Evolutionary conservation across 2,888 invertebrate genomes (phyloP).

Genomic region (Bugula neritina): DNA sequence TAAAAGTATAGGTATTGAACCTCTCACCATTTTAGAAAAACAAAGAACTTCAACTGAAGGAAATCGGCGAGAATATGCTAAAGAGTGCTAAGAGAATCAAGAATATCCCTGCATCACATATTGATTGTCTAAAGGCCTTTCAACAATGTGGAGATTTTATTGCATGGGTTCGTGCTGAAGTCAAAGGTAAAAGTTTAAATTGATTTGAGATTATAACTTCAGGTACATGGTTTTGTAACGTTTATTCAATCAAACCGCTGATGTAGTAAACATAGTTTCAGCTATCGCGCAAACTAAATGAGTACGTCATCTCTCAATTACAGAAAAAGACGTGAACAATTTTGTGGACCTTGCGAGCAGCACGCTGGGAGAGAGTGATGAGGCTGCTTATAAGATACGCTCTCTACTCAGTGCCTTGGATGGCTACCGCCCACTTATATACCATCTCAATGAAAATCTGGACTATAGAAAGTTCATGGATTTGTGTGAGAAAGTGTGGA

Average conservation of each 20-base stretch:
- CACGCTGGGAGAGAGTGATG: conserved; percentile 12
- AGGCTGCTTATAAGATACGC: conserved; percentile 1
- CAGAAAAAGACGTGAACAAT: conserved; percentile 21
- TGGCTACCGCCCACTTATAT: conserved; percentile 17
- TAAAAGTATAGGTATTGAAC: background rate
- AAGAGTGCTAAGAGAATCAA: background rate
- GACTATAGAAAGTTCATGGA: conserved; percentile 36
- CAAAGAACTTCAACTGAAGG: background rate
- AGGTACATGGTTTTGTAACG: too few species aligned
- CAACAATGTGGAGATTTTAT: background rate
- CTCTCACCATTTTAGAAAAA: background rate
- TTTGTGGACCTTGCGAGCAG: conserved; percentile 17
- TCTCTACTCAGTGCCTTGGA: background rate
- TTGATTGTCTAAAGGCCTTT: conserved; percentile 2
- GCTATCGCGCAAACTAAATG: too few species aligned
- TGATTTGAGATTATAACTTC: background rate
- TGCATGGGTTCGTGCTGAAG: background rate
- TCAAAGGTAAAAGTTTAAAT: background rate
- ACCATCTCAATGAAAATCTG: conserved; percentile 35
- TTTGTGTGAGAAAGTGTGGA: conserved; percentile 40
- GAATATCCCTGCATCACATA: background rate
- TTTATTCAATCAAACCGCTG: too few species aligned
- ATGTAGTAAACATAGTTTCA: too few species aligned
- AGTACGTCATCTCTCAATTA: background rate
- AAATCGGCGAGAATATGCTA: background rate